Evolutionary conservation across 2,797 vertebrate genomes (phyloP), one percentile per base, ranked within the genome.

Genomic region (Sardinella longiceps): DNA sequence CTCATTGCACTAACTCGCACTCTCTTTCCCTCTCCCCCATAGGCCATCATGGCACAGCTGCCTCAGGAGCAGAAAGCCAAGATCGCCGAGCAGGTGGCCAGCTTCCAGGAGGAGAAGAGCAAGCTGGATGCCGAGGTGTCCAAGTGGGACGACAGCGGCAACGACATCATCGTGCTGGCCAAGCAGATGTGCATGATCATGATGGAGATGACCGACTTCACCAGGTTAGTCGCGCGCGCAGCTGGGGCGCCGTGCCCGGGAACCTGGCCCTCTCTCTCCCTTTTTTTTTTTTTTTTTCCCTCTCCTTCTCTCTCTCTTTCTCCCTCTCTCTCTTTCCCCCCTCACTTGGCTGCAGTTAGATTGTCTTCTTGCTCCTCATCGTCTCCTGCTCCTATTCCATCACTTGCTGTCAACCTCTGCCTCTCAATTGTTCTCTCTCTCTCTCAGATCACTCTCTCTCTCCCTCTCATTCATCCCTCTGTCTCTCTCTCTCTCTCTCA

Each of bases 111-210:
- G 92, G 98, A 99, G 90, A 99, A 99, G 91, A 99, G 97, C 94
- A 99, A 99, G 92, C 95, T 99, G 85, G 98, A 99, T 23, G 98
- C 98, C 0, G 98, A 99, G 89, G 98, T 99, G 88, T 98, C 98
- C 90, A 99, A 99, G 89, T 99, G 98, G 98, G 98, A 99, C 0
- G 98, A 99, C 95, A 99, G 98, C 0, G 98, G 98, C 88, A 99
- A 99, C 51, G 98, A 99, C 89, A 99, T 99, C 90, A 99, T 99
- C 1, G 98, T 99, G 56, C 91, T 99, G 91, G 98, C 98, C 90
- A 99, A 99, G 92, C 98, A 99, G 95, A 99, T 99, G 98, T 99
- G 98, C 86, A 99, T 99, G 98, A 99, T 99, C 89, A 99, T 99
- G 98, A 99, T 99, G 98, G 98, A 99, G 92, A 99, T 99, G 98